Evolutionary conservation across 2,888 invertebrate genomes (phyloP).

Genomic region (Automeris io): DNA sequence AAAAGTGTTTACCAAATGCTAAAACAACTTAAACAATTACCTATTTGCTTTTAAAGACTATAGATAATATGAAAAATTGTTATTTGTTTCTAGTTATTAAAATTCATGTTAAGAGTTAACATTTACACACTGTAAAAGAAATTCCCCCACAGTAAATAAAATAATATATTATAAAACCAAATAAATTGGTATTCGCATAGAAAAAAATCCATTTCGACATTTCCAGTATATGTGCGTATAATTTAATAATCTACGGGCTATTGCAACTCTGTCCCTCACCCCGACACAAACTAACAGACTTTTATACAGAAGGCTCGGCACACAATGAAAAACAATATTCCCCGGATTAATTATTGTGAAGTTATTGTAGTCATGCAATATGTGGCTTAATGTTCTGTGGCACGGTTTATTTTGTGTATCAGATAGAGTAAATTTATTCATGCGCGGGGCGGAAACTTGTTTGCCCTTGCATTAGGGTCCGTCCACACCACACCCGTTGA

Average conservation of each 20-base stretch:
- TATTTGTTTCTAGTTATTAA: no score
- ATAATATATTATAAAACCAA: constrained; percentile 5
- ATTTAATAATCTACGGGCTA: constrained; percentile 70
- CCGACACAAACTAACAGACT: constrained; percentile 8
- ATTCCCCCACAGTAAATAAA: background rate
- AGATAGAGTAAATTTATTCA: constrained; percentile 64
- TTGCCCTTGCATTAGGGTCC: constrained; percentile 53
- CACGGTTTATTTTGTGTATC: constrained; percentile 8
- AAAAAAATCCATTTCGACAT: constrained; percentile 35
- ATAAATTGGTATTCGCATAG: constrained; percentile 19
- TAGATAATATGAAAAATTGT: no score
- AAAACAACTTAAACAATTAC: no score
- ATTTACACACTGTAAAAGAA: background rate
- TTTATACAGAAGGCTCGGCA: constrained; percentile 9
- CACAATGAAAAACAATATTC: constrained; percentile 6
- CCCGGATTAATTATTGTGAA: constrained; percentile 7
- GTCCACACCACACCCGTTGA: constrained; percentile 26
- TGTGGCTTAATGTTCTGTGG: constrained; percentile 7
- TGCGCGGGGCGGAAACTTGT: constrained; percentile 56
- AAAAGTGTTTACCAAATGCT: no score
- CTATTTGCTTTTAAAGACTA: no score
- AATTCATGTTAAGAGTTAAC: background rate
- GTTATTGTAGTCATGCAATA: background rate
- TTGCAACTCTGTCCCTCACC: constrained; percentile 50
- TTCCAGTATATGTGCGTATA: constrained; percentile 52